Base-by-base conservation (phyloP, 2,113 vertebrate genomes). In the Pongo pygmaeus region DNA sequence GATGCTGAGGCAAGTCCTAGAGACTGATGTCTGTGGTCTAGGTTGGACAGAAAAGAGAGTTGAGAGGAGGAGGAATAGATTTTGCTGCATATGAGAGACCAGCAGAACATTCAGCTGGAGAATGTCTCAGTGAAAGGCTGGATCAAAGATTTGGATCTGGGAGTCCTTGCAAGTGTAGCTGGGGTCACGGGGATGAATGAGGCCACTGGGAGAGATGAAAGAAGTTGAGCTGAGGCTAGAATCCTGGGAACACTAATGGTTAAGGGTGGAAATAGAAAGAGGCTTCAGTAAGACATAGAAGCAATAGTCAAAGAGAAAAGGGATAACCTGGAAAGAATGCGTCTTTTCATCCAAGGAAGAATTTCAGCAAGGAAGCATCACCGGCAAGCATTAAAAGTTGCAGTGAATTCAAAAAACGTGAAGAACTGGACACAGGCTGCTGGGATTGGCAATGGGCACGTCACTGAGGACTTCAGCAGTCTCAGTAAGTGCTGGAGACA, bases 401-500 rank as follows among this genome's bases (percentile, higher is more conserved):
- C 32, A 5, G 43, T 85, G 61, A 80, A 14, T 69, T 79, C 94
- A 70, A 6, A 69, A 43, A 0, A 30, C 30, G 27, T 35, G 6
- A 83, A 67, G 69, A 69, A 64, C 43, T 50, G 35, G 55, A 7
- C 13, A 20, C 16, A 46, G 35, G 43, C 46, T 38, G 46, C 55
- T 13, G 69, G 67, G 5, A 14, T 1, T 8, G n/a, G 27, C 69
- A 22, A 0, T 38, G 5, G 14, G 27, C 16, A 20, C 22, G 11
- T 43, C 27, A 1, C 11, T 9, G 14, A 18, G 25, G 59, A 70
- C 14, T 38, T n/a, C 27, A 30, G 50, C 22, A 18, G 43, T n/a
- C 27, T 43, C 89, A 30, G 48, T 6, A 38, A 50, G 9, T 13
- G 38, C 5, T 0, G 18, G 61, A 25, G 32, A 57, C 0, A 0